A percentile compares a stretch with the other conserved stretches of the same genome.
These are phyloP conservation scores for Lates japonicus DNA, from an alignment of 2,797 vertebrate species.

Conservation along the genomic window DNA sequence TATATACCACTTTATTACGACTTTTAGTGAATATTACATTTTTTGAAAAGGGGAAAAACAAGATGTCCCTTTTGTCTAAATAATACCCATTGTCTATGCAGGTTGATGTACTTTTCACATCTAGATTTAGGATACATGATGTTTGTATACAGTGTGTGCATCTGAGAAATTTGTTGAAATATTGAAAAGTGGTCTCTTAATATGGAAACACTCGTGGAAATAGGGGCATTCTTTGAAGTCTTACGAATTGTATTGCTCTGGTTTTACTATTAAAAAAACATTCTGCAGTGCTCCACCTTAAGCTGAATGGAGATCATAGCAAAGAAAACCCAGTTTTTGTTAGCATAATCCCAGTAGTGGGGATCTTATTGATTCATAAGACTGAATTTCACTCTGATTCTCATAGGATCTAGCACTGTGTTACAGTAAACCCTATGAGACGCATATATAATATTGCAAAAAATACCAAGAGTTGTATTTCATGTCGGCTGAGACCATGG, in stretches of 20 bases:
- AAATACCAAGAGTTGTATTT: slow-evolving; percentile 34
- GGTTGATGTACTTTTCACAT: neutral
- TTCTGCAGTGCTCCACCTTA: neutral
- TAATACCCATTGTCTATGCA: neutral
- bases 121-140: neutral
- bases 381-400: slow-evolving; percentile 35
- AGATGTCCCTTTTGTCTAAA: neutral
- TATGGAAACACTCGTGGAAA: neutral
- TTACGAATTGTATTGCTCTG: slow-evolving; percentile 3
- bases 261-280: neutral
- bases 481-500: neutral
- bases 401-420: slow-evolving; percentile 29
- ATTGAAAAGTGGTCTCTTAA: neutral
- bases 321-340: slow-evolving; percentile 7
- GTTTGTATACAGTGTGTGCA: neutral
- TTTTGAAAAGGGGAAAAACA: neutral
- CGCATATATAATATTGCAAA: slow-evolving; percentile 19
- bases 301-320: slow-evolving; percentile 32
- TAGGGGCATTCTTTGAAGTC: neutral
- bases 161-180: neutral
- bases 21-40: neutral
- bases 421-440: slow-evolving; percentile 51
- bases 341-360: slow-evolving; percentile 25
- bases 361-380: slow-evolving; percentile 44
- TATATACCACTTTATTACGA: neutral